Conservation (phyloP, 2,888 invertebrate genomes). For the Papilio demoleus region DNA sequence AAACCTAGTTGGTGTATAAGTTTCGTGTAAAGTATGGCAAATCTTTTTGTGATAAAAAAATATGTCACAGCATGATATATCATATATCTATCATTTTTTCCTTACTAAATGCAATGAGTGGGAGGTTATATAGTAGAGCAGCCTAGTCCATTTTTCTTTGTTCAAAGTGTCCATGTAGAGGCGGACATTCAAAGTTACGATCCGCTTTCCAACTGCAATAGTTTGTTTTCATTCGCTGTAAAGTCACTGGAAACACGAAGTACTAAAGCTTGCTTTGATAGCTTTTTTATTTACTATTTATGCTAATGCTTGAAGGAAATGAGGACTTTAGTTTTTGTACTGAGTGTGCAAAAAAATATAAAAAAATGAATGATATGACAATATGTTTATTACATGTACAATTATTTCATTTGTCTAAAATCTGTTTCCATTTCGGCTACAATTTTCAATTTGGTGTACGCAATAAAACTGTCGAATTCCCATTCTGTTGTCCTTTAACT, state of each 20-base stretch:
- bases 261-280: neutral
- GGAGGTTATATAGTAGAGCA: neutral
- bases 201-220: conserved; percentile 27
- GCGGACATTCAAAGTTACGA: conserved; percentile 37
- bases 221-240: conserved; percentile 36
- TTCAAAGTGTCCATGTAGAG: conserved; percentile 10
- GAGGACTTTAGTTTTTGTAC: too few relatives aligned
- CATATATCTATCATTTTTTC: too few relatives aligned
- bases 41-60: too few relatives aligned
- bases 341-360: too few relatives aligned
- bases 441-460: neutral
- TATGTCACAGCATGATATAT: too few relatives aligned
- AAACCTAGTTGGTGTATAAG: too few relatives aligned
- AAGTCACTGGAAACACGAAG: conserved; percentile 12
- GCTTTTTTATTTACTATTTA: neutral
- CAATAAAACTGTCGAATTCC: conserved; percentile 2
- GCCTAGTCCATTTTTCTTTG: neutral
- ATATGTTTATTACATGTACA: too few relatives aligned
- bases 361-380: too few relatives aligned
- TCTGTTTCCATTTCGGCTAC: neutral
- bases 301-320: neutral
- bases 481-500: neutral
- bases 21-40: too few relatives aligned
- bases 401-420: neutral
- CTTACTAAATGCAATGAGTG: neutral